These are phyloP conservation scores for Heliconius nattereri DNA, from an alignment of 1,140 invertebrate genomes.

Conservation along the genomic window DNA sequence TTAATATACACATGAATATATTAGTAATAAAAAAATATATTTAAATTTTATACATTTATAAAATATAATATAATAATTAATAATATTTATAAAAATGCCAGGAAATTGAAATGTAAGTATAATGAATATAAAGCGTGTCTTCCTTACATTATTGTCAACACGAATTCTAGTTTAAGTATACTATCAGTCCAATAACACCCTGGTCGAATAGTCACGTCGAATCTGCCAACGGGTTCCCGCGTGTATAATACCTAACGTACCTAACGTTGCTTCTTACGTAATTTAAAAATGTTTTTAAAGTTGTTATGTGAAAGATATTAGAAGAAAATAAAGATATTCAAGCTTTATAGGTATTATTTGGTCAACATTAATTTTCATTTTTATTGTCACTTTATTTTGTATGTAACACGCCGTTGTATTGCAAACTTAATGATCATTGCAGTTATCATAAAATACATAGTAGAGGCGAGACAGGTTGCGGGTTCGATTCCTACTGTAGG, in stretches of 20 bases:
- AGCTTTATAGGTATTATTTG: too few relatives aligned
- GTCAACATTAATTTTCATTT: too few relatives aligned
- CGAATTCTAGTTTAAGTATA: not conserved
- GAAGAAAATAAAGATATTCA: too few relatives aligned
- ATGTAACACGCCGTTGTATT: not conserved
- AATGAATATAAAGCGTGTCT: not conserved
- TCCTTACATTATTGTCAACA: not conserved
- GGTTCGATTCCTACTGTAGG: too few relatives aligned
- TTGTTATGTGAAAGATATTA: too few relatives aligned
- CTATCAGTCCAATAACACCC: not conserved
- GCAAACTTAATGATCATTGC: too few relatives aligned
- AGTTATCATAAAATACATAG: not conserved
- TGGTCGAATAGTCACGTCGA: constrained; percentile 26
- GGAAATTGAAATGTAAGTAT: too few relatives aligned
- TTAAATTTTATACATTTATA: too few relatives aligned
- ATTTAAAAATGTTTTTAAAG: constrained; percentile 8
- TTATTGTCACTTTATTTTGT: not conserved
- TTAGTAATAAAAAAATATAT: too few relatives aligned
- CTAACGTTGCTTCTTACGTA: constrained; percentile 30
- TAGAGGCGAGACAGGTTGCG: too few relatives aligned
- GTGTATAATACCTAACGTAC: constrained; percentile 35
- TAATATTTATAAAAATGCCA: not conserved
- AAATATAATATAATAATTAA: too few relatives aligned
- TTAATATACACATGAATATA: too few relatives aligned
- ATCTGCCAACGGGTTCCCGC: constrained; percentile 34